Evolutionary conservation across 2,797 vertebrate genomes (phyloP).

Genomic region (Catostomus latipinnis): DNA sequence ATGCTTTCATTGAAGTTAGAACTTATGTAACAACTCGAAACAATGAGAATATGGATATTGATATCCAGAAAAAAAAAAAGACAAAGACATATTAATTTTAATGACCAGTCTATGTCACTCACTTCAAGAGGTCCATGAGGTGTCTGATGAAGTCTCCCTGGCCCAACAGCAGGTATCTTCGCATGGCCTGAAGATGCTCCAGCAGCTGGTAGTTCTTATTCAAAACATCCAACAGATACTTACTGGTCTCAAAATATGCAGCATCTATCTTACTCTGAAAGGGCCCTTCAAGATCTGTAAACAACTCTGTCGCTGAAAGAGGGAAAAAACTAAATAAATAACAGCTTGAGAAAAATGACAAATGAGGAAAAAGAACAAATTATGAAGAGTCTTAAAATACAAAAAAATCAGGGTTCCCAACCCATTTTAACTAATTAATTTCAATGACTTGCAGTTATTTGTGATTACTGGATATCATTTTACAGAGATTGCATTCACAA

Average conservation of each 20-base stretch:
- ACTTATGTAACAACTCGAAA: not conserved
- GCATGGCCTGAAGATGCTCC: slow-evolving; percentile 97
- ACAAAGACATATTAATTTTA: too few relatives aligned
- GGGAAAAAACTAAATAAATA: not conserved
- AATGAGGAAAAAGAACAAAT: slow-evolving; percentile 4
- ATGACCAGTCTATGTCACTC: slow-evolving; percentile 58
- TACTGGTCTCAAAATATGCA: slow-evolving; percentile 96
- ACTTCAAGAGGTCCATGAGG: slow-evolving; percentile 99
- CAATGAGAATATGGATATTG: not conserved
- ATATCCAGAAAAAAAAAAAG: not conserved
- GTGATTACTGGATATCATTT: too few relatives aligned
- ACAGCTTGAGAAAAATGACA: not conserved
- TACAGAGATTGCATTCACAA: too few relatives aligned
- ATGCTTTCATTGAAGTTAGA: not conserved
- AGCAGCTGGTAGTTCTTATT: slow-evolving; percentile 93
- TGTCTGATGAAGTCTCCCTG: slow-evolving; percentile 98
- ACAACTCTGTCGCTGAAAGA: slow-evolving; percentile 86
- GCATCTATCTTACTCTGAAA: slow-evolving; percentile 97
- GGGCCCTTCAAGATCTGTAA: slow-evolving; percentile 93
- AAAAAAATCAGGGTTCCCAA: too few relatives aligned
- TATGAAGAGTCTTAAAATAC: too few relatives aligned
- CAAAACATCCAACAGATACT: slow-evolving; percentile 92
- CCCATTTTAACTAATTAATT: too few relatives aligned
- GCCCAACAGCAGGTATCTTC: slow-evolving; percentile 95
- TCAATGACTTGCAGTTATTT: too few relatives aligned